Base-by-base conservation (phyloP, 1,140 invertebrate genomes). In the Monomorium pharaonis region DNA sequence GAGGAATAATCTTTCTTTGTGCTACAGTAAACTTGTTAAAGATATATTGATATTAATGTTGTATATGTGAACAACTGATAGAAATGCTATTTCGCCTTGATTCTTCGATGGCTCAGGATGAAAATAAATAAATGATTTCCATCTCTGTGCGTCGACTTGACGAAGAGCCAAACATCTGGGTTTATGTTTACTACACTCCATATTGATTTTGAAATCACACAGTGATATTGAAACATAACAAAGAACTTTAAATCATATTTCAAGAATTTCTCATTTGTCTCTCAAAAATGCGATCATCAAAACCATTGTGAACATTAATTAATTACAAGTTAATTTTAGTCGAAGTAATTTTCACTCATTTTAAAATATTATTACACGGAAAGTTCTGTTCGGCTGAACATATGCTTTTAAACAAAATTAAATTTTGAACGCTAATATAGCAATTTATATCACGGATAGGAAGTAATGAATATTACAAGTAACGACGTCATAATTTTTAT, bases 61-160 rank as follows among this genome's bases (percentile, higher is more conserved):
- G 7, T 14, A 5, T 27, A 44, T 24, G 14, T 24, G 14, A n/a
- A 14, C 9, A 18, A 37, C 7, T 18, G 30, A 21, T 51, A 42
- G 33, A 81, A 70, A 58, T 47, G 54, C 12, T 83, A 58, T 81
- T 72, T 81, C 21, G 44, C 27, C 33, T 63, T 49, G 14, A 14
- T 16, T 18, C n/a, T 54, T 42, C 37, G 33, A 81, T 83, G 10
- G 18, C 24, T 7, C 24, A 51, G 6, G 14, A 56, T 72, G 37
- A 70, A 24, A 44, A 74, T 47, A 81, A 81, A 81, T 81, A 83
- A 74, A 83, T 83, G 37, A 83, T 72, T 74, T 72, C 67, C 65
- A 51, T 70, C 37, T 54, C 24, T 27, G 67, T 58, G 51, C 51
- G 27, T 72, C 37, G 78, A 74, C 18, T 83, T 83, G 78, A 83